These are phyloP conservation scores for Galleria mellonella DNA, from an alignment of 1,140 invertebrate genomes.

Conservation along the genomic window DNA sequence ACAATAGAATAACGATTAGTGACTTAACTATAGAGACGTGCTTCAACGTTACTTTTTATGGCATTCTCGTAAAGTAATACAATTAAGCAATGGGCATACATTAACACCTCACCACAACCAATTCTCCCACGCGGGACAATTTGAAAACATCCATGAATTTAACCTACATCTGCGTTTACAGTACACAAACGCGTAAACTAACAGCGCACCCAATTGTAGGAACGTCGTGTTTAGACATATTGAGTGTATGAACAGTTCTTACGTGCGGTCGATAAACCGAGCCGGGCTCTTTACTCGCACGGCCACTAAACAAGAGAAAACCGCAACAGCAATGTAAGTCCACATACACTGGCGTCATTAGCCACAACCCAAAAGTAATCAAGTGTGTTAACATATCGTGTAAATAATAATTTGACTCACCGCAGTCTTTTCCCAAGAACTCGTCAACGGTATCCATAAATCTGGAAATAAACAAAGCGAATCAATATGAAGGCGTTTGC, in stretches of 20 bases:
- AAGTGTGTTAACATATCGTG: conserved; percentile 21
- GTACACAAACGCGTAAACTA: conserved; percentile 15
- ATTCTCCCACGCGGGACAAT: conserved; percentile 43
- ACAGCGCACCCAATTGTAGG: conserved; percentile 20
- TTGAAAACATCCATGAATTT: conserved; percentile 26
- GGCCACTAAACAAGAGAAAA: conserved; percentile 25
- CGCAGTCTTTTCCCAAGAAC: conserved; percentile 39
- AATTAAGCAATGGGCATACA: conserved; percentile 68
- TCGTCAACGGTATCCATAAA: conserved; percentile 49
- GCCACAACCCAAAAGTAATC: conserved; percentile 18
- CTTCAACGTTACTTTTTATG: conserved; percentile 49
- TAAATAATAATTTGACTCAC: conserved; percentile 47
- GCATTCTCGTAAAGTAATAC: conserved; percentile 61
- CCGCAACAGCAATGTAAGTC: conserved; percentile 23
- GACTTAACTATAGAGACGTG: conserved; percentile 44
- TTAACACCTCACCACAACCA: conserved; percentile 56
- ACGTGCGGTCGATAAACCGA: conserved; percentile 18
- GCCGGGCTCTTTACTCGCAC: conserved; percentile 16
- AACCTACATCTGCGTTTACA: conserved; percentile 45
- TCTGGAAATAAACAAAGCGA: conserved; percentile 42
- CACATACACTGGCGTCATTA: conserved; percentile 21
- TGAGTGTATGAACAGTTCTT: conserved; percentile 10
- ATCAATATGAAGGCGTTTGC: conserved; percentile 9
- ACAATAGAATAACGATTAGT: conserved; percentile 57
- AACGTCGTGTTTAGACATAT: conserved; percentile 14